phyloP scores from a whole-genome alignment of 1,140 invertebrate genomes.

The Conopomorpha cramerella region DNA sequence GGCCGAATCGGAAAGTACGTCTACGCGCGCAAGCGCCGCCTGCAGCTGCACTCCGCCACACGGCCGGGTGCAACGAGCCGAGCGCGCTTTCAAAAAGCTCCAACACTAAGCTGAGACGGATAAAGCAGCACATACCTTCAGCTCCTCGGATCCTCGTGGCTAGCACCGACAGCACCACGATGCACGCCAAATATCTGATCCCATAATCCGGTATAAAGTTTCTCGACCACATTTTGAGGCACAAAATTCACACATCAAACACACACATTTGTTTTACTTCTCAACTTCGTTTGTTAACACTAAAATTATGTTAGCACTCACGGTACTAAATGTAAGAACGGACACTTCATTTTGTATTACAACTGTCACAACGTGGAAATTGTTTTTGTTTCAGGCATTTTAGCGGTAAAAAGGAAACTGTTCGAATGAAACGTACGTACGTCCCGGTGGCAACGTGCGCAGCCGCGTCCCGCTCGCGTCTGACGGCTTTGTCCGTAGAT shows the following conservation, averaged over 20 bases:
- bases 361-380: slow-evolving; percentile 47
- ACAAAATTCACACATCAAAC: slow-evolving; percentile 57
- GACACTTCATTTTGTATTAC: slow-evolving; percentile 58
- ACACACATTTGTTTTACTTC: slow-evolving; percentile 59
- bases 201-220: slow-evolving; percentile 59
- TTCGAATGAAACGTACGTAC: slow-evolving; percentile 33
- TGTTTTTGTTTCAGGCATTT: slow-evolving; percentile 40
- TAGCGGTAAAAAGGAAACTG: slow-evolving; percentile 53
- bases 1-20: slow-evolving; percentile 17
- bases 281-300: slow-evolving; percentile 43
- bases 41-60: slow-evolving; percentile 15
- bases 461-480: slow-evolving; percentile 56
- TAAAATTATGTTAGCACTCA: slow-evolving; percentile 50
- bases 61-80: slow-evolving; percentile 21
- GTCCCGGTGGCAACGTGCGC: slow-evolving; percentile 48
- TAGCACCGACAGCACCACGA: slow-evolving; percentile 30
- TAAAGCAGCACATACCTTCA: slow-evolving; percentile 29
- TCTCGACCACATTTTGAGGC: slow-evolving; percentile 56
- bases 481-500: slow-evolving; percentile 57
- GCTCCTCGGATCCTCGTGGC: slow-evolving; percentile 34
- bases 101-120: slow-evolving; percentile 10
- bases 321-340: slow-evolving; percentile 55
- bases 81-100: slow-evolving; percentile 54
- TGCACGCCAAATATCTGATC: slow-evolving; percentile 40
- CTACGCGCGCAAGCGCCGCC: slow-evolving; percentile 19